Conservation (phyloP, 2,797 vertebrate genomes). For the Knipowitschia caucasica region DNA sequence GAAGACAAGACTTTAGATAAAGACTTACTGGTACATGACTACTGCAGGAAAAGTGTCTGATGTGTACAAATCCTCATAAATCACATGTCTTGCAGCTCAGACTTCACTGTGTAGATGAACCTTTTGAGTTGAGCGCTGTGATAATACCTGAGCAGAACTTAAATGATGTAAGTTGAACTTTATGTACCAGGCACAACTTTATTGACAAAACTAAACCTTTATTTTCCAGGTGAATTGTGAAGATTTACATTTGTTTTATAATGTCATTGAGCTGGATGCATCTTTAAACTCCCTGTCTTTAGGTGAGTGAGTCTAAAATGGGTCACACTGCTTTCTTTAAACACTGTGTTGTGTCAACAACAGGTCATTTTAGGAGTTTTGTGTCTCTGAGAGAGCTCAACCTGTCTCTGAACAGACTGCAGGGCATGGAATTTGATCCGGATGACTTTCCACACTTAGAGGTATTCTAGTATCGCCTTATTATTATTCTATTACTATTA, state of each 20-base stretch:
- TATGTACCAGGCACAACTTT: not conserved
- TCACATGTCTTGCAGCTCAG: slow-evolving; percentile 51
- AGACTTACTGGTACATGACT: slow-evolving; percentile 59
- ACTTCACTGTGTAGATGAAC: slow-evolving; percentile 61
- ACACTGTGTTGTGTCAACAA: not conserved
- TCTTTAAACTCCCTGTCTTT: slow-evolving; percentile 68
- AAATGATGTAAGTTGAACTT: slow-evolving; percentile 47
- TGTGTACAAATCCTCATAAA: not conserved
- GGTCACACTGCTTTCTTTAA: no score
- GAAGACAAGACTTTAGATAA: slow-evolving; percentile 50
- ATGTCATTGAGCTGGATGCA: slow-evolving; percentile 65
- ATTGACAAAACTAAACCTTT: not conserved
- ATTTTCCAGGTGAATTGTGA: slow-evolving; percentile 59
- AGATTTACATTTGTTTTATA: slow-evolving; percentile 65
- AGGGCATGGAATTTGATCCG: slow-evolving; percentile 64
- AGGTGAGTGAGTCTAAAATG: slow-evolving; percentile 59
- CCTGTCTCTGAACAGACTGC: slow-evolving; percentile 78
- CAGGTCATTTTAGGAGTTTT: slow-evolving; percentile 81
- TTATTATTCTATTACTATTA: not conserved
- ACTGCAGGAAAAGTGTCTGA: not conserved
- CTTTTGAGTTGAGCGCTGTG: slow-evolving; percentile 67
- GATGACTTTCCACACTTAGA: slow-evolving; percentile 79
- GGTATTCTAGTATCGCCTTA: slow-evolving; percentile 58
- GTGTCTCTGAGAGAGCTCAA: slow-evolving; percentile 77
- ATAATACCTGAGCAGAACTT: slow-evolving; percentile 66